These are phyloP conservation scores for Cyanocitta stelleri DNA, from an alignment of 2,113 vertebrate genomes.

Conservation along the genomic window DNA sequence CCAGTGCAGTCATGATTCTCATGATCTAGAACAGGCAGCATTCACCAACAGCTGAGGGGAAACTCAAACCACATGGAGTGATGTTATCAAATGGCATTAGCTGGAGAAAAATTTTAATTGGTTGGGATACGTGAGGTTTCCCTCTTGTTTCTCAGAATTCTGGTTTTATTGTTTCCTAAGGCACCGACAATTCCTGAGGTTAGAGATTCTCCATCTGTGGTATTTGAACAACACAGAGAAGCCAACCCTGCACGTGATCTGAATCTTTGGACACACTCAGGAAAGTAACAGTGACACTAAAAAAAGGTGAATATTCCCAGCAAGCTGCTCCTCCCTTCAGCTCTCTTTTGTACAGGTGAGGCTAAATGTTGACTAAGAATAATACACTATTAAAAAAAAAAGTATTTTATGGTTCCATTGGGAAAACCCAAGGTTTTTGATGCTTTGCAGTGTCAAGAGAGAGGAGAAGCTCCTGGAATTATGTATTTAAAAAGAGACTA, in stretches of 20 bases:
- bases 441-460: neutral
- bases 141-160: neutral
- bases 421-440: neutral
- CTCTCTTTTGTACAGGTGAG: neutral
- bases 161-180: neutral
- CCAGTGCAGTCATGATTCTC: neutral
- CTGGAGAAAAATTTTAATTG: neutral
- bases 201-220: neutral
- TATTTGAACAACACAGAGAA: neutral
- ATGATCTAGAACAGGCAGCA: neutral
- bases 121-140: neutral
- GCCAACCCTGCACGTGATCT: rapidly evolving
- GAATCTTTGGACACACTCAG: neutral
- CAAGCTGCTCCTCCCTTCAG: neutral
- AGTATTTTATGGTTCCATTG: neutral
- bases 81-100: neutral
- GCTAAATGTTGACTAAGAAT: neutral
- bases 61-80: neutral
- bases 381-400: neutral
- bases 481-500: neutral
- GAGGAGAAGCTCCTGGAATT: neutral
- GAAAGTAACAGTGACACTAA: neutral
- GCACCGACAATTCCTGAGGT: neutral
- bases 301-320: neutral
- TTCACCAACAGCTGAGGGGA: neutral